phyloP scores from a whole-genome alignment of 2,113 vertebrate species.

The Pelodiscus sinensis region DNA sequence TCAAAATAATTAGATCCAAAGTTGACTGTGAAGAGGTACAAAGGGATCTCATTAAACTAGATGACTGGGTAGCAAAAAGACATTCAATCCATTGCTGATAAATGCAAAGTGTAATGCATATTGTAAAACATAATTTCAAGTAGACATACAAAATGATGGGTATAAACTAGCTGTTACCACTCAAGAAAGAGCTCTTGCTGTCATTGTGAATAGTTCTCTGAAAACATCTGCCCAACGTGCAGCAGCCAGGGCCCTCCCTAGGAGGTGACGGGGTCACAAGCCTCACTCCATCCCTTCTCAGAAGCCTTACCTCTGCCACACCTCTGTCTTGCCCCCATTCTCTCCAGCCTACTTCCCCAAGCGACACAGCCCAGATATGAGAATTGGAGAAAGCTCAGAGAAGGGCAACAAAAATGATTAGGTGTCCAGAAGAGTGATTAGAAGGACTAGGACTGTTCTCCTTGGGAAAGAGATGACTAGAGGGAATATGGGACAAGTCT shows the following conservation, averaged over 20 bases:
- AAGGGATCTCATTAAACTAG: neutral
- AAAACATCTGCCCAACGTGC: neutral
- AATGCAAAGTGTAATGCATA: neutral
- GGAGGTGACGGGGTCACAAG: no score
- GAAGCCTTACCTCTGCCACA: no score
- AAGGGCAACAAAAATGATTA: neutral
- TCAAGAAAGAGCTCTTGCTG: neutral
- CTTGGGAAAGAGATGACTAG: neutral
- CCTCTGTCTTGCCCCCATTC: no score
- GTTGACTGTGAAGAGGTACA: no score
- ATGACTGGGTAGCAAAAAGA: neutral
- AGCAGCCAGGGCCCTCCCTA: no score
- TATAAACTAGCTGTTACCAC: neutral
- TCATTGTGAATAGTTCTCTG: neutral
- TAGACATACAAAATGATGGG: neutral
- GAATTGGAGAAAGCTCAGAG: neutral
- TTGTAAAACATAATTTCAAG: neutral
- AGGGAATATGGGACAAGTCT: neutral
- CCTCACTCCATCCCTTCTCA: no score
- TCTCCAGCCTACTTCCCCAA: no score
- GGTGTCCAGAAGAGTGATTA: neutral
- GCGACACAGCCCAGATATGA: no score
- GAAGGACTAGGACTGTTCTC: neutral
- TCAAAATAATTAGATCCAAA: no score
- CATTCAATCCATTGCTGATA: neutral